Evolutionary conservation across 2,888 invertebrate genomes (phyloP), one percentile per base, ranked within the genome.

Genomic region (Salpingus planirostris): DNA sequence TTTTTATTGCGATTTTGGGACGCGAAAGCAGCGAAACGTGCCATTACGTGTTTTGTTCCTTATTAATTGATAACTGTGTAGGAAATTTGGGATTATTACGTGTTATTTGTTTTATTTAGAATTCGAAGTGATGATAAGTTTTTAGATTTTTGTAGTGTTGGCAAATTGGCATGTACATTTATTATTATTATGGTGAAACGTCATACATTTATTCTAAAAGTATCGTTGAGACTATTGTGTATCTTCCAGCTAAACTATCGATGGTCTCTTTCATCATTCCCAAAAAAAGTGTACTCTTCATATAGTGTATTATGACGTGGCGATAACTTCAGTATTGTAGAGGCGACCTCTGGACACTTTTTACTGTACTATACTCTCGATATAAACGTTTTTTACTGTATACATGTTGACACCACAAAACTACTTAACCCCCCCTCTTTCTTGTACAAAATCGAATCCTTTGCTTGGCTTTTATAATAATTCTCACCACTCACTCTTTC

Each of bases 391-490:
- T n/a, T n/a, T n/a, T n/a, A n/a, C n/a, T n/a, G n/a, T n/a, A n/a
- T n/a, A n/a, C n/a, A n/a, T n/a, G n/a, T n/a, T n/a, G n/a, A n/a
- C n/a, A n/a, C 8, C 8, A 18, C 18, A 18, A 5, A 18, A 18
- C 18, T 5, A 18, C 18, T 18, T 18, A 6, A 5, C 18, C 18
- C 18, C 18, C 8, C 8, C 8, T 6, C 18, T 18, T 33, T 37
- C 28, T 32, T 39, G 42, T 48, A n/a, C n/a, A n/a, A n/a, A n/a
- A n/a, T n/a, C n/a, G n/a, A n/a, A 42, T 50, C 51, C 49, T 52
- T 47, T 52, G 58, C 57, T 55, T 56, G 55, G 56, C 58, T 54
- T 57, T 48, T 38, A 38, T n/a, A n/a, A n/a, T n/a, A n/a, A n/a
- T n/a, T n/a, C n/a, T n/a, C 18, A n/a, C 8, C 18, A 7, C 8